phyloP scores from a whole-genome alignment of 2,113 vertebrate species.

The Litocranius walleri region DNA sequence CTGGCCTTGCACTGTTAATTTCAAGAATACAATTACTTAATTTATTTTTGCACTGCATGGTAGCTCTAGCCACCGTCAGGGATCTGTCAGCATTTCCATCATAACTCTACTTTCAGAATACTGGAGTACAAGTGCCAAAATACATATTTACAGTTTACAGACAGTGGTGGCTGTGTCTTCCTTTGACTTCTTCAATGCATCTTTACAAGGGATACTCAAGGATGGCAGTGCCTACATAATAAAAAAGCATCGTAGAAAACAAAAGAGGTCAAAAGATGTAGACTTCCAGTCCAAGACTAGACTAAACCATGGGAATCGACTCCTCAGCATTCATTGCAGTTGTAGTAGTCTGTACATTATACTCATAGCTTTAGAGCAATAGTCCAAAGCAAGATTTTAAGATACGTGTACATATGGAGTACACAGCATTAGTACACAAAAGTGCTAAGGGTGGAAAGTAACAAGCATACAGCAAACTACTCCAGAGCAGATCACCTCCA shows the following conservation, averaged over 20 bases:
- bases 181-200: constrained; percentile 32
- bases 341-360: neutral
- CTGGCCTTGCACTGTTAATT: constrained; percentile 61
- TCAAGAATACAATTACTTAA: constrained; percentile 43
- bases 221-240: constrained; percentile 45
- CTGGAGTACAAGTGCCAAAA: constrained; percentile 57
- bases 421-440: constrained; percentile 31
- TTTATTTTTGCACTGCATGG: constrained; percentile 65
- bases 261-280: constrained; percentile 36
- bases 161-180: constrained; percentile 63
- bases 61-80: constrained; percentile 32
- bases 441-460: neutral
- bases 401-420: neutral
- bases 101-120: constrained; percentile 37
- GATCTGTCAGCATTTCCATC: constrained; percentile 61
- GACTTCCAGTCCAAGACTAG: constrained; percentile 21
- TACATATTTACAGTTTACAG: constrained; percentile 70
- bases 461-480: constrained; percentile 20
- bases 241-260: constrained; percentile 40
- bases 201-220: constrained; percentile 46
- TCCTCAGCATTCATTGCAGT: neutral
- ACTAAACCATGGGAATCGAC: neutral
- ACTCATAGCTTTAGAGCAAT: constrained; percentile 40
- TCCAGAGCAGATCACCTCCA: constrained; percentile 20
- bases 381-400: constrained; percentile 47